These are phyloP conservation scores for Netta rufina DNA, from an alignment of 2,797 vertebrate species.

Conservation along the genomic window DNA sequence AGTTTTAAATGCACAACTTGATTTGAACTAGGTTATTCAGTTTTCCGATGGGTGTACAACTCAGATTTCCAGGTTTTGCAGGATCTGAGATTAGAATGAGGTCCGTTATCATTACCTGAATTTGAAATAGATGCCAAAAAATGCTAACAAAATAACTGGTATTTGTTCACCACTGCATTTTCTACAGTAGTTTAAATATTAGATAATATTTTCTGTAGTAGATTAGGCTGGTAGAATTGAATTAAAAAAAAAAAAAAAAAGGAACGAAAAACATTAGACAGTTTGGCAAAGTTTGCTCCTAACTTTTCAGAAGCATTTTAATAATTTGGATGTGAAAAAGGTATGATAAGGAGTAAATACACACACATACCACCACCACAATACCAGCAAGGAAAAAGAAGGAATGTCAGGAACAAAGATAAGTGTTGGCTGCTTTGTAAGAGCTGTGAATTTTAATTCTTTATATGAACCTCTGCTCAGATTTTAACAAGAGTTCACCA, in stretches of 20 bases:
- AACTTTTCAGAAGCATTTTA: neutral
- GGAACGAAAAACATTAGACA: neutral
- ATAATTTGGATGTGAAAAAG: neutral
- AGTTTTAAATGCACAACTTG: neutral
- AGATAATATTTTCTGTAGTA: neutral
- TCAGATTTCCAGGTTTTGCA: neutral
- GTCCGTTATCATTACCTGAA: neutral
- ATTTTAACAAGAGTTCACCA: neutral
- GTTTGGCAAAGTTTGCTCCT: neutral
- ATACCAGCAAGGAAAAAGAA: neutral
- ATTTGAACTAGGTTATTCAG: neutral
- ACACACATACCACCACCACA: neutral
- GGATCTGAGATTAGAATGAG: neutral
- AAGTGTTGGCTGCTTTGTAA: neutral
- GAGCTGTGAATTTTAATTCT: neutral
- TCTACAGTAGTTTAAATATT: neutral
- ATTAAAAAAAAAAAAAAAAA: neutral
- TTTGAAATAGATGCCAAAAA: neutral
- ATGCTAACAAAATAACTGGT: neutral
- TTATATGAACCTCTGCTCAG: neutral
- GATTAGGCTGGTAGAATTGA: neutral
- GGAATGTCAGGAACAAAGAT: neutral
- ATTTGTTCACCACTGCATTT: neutral
- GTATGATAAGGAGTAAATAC: neutral
- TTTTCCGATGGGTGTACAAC: neutral